Base-by-base conservation (phyloP, 2,888 invertebrate species). In the Anarsia innoxiella region DNA sequence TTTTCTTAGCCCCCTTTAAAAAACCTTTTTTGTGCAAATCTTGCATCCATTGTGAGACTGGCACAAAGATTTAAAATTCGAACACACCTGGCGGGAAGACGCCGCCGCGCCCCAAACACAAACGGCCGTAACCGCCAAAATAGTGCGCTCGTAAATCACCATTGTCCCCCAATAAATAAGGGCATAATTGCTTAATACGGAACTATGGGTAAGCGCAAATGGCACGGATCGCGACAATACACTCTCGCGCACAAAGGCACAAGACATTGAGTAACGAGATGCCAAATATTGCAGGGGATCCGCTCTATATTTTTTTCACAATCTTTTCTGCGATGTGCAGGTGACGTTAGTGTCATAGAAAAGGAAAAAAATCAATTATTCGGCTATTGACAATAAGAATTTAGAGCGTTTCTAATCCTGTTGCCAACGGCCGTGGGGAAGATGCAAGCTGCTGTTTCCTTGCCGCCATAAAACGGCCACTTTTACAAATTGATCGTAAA, bases 21-120 rank as follows among this genome's bases (percentile, higher is more conserved):
- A 56, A 63, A 61, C 66, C 56, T 75, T 80, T 83, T 80, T 82
- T 83, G 78, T 76, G 80, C 78, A 73, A 80, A 80, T 77, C 79
- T 79, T 71, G 71, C 71, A 71, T 64, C 67, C 56, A 77, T 80
- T 82, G 80, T 79, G 58, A 41, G 46, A 47, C 45, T 57, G 68
- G 72, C 53, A 72, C 70, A 69, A 73, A 66, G 66, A 63, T 60
- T 56, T 56, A 58, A 64, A 58, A 62, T 70, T 53, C 45, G 56
- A 48, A 63, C 66, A 64, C 83, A 83, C 83, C 83, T 82, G 83
- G 82, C 74, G 60, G 61, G 57, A 66, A 72, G 72, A 66, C 66
- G 66, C 45, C 54, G 55, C 44, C 40, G 13, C 11, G 34, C 13
- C 42, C 29, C 34, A 44, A 37, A 23, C 34, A 32, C 42, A 37